Evolutionary conservation across 2,797 vertebrate species (phyloP).

Genomic region (Pantherophis vulpinus): DNA sequence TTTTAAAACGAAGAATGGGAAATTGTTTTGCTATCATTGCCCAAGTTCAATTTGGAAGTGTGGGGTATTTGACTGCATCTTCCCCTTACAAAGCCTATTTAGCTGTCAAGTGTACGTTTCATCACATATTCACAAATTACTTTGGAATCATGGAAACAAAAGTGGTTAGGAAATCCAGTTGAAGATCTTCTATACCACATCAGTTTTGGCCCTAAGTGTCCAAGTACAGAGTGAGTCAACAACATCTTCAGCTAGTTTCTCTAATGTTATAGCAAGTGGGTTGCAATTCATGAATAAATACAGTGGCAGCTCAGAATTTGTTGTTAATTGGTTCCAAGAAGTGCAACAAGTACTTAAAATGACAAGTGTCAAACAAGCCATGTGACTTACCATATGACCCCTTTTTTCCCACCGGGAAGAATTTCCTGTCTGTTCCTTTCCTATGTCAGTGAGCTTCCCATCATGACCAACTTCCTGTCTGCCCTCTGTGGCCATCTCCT

Average conservation of each 20-base stretch:
- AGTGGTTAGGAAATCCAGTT: not conserved
- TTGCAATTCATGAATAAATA: not conserved
- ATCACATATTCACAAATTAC: not conserved
- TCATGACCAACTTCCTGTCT: not conserved
- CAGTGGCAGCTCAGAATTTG: not conserved
- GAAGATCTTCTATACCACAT: not conserved
- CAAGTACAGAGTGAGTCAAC: not conserved
- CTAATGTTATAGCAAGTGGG: not conserved
- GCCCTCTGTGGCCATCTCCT: not conserved
- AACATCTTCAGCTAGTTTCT: not conserved
- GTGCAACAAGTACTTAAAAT: not conserved
- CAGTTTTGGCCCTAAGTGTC: not conserved
- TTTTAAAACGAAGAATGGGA: not conserved
- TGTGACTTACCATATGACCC: not conserved
- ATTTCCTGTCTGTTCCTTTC: not conserved
- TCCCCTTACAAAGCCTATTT: not conserved
- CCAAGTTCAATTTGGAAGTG: not conserved
- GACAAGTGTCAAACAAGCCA: not conserved
- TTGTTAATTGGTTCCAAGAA: not conserved
- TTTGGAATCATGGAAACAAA: not conserved
- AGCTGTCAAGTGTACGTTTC: not conserved
- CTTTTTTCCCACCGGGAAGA: not conserved
- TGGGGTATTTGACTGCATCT: not conserved
- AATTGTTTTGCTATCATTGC: no score
- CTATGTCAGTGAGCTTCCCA: not conserved